Evolutionary conservation across 1,140 invertebrate genomes (phyloP).

Genomic region (Dreissena polymorpha): DNA sequence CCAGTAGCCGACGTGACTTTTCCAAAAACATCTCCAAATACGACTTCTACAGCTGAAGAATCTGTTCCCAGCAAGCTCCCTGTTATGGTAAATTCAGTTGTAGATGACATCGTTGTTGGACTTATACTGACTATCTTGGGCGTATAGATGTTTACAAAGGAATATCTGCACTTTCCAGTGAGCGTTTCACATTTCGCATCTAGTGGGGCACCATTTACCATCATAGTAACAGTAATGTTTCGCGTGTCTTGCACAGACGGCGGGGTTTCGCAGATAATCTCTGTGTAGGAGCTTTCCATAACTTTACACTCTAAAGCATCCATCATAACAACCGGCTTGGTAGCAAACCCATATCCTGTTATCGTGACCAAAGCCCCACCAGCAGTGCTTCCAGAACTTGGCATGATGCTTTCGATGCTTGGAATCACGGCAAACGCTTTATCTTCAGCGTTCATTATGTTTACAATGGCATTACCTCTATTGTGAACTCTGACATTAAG

Average conservation of each 20-base stretch:
- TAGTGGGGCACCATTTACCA: conserved; percentile 16
- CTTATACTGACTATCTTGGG: conserved; percentile 22
- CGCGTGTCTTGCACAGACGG: neutral
- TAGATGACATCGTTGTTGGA: conserved; percentile 15
- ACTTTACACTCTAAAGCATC: conserved; percentile 33
- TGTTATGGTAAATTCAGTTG: conserved; percentile 33
- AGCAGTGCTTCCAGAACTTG: conserved; percentile 58
- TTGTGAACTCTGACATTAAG: conserved; percentile 62
- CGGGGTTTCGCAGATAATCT: conserved; percentile 49
- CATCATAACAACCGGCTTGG: conserved; percentile 20
- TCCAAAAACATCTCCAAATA: conserved; percentile 51
- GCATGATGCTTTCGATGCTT: conserved; percentile 50
- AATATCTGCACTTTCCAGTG: conserved; percentile 32
- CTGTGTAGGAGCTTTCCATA: conserved; percentile 17
- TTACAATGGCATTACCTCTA: conserved; percentile 60
- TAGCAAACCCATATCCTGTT: conserved; percentile 58
- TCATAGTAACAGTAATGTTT: conserved; percentile 24
- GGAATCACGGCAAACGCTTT: conserved; percentile 60
- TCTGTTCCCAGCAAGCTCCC: conserved; percentile 28
- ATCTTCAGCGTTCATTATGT: conserved; percentile 22
- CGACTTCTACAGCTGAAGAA: conserved; percentile 37
- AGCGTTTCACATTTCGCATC: conserved; percentile 26
- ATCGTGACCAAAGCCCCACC: conserved; percentile 63
- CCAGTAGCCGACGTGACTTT: conserved; percentile 29
- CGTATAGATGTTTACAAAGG: conserved; percentile 16